phyloP scores from a whole-genome alignment of 2,888 invertebrate genomes.

The Zaprionus bogoriensis region DNA sequence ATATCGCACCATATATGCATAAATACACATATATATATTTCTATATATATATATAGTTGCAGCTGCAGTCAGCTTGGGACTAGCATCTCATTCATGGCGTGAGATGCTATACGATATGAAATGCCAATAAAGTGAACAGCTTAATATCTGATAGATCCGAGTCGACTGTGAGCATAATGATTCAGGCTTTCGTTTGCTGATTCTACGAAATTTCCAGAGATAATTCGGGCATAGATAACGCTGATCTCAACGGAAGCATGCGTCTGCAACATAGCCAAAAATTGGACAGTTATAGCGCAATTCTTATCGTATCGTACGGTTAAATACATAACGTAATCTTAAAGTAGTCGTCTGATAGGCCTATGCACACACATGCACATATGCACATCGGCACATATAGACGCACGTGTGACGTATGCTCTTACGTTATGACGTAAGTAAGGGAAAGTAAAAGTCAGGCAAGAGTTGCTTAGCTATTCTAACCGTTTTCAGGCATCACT shows the following conservation, averaged over 20 bases:
- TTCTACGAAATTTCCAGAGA: not conserved
- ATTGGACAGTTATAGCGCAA: conserved; percentile 17
- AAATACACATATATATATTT: not conserved
- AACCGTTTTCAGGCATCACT: no score
- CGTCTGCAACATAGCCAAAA: conserved; percentile 9
- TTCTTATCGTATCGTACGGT: conserved; percentile 21
- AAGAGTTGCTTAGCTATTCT: no score
- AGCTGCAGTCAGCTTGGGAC: not conserved
- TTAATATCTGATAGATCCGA: no score
- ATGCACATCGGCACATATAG: not conserved
- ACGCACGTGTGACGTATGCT: no score
- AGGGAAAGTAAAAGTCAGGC: no score
- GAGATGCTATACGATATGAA: not conserved
- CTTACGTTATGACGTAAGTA: no score
- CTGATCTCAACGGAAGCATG: conserved; percentile 34
- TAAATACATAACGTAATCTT: not conserved
- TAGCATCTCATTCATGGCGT: not conserved
- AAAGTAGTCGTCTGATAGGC: not conserved
- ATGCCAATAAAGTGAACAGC: no score
- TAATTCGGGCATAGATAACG: conserved; percentile 2
- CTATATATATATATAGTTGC: not conserved
- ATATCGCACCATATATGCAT: not conserved
- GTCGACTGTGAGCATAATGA: conserved; percentile 1
- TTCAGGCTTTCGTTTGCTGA: conserved; percentile 1
- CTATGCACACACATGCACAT: not conserved